Conservation (phyloP, 2,888 invertebrate species). For the Luperina nickerlii region DNA sequence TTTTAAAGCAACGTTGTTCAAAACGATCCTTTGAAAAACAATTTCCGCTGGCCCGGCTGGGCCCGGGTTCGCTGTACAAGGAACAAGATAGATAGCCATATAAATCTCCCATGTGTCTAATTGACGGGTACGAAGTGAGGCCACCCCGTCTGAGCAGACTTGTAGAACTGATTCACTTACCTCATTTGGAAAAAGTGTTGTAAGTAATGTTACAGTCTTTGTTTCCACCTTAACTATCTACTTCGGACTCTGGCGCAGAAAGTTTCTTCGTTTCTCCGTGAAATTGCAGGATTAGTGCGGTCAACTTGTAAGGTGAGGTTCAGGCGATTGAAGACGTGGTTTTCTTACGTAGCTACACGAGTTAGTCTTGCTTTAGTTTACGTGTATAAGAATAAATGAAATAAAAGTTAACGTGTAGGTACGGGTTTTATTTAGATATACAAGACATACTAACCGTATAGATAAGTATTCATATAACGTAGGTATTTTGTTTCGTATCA, state of each 20-base stretch:
- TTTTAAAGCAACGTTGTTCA: constrained; percentile 71
- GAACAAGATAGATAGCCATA: constrained; percentile 86
- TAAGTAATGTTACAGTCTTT: constrained; percentile 68
- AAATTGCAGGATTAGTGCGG: constrained; percentile 58
- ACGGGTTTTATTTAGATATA: constrained; percentile 3
- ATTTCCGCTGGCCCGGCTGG: constrained; percentile 77
- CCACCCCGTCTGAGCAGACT: constrained; percentile 68
- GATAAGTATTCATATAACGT: neutral
- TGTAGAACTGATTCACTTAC: constrained; percentile 80
- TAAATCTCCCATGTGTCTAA: constrained; percentile 88
- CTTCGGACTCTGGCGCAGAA: constrained; percentile 46
- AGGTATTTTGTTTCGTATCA: constrained; percentile 9
- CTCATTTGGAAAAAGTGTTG: constrained; percentile 74
- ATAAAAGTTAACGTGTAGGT: neutral
- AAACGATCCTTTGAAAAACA: constrained; percentile 81
- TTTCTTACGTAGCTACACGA: constrained; percentile 28
- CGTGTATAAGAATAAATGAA: neutral
- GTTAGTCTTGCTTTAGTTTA: constrained; percentile 12
- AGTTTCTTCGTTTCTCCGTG: constrained; percentile 48
- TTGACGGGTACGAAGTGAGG: constrained; percentile 84
- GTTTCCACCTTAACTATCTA: constrained; percentile 62
- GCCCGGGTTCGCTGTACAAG: constrained; percentile 73
- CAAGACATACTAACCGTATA: too few species aligned
- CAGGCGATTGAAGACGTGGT: constrained; percentile 38
- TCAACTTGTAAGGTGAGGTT: constrained; percentile 52